Conservation (phyloP, 2,113 vertebrate genomes). For the Taxidea taxus region DNA sequence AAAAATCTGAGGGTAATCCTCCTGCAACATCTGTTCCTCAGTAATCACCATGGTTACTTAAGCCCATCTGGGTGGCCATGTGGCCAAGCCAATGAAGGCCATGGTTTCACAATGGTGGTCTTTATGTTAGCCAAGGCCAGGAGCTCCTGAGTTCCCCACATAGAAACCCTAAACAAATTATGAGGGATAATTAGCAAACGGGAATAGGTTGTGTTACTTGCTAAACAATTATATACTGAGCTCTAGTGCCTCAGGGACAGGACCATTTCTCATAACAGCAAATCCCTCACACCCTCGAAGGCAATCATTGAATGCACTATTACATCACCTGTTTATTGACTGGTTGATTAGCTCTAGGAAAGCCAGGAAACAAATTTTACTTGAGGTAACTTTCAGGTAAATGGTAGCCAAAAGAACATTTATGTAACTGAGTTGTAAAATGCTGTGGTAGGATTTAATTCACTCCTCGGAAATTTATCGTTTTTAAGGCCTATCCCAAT, state of each 20-base stretch:
- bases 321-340: neutral
- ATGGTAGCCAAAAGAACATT: neutral
- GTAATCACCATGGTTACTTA: neutral
- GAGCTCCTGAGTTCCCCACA: neutral
- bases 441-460: neutral
- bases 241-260: neutral
- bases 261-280: neutral
- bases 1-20: neutral
- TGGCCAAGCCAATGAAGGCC: neutral
- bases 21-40: neutral
- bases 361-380: conserved; percentile 17
- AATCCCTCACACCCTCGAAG: neutral
- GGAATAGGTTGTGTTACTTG: neutral
- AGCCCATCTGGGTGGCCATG: neutral
- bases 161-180: neutral
- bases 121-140: neutral
- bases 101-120: neutral
- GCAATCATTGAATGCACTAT: neutral
- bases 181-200: neutral
- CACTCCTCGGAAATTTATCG: neutral
- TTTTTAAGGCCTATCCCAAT: neutral
- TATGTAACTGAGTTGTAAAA: neutral
- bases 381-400: conserved; percentile 15
- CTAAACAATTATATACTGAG: neutral
- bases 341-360: neutral